phyloP scores from a whole-genome alignment of 2,888 invertebrate genomes.

The Holacanthella duospinosa region DNA sequence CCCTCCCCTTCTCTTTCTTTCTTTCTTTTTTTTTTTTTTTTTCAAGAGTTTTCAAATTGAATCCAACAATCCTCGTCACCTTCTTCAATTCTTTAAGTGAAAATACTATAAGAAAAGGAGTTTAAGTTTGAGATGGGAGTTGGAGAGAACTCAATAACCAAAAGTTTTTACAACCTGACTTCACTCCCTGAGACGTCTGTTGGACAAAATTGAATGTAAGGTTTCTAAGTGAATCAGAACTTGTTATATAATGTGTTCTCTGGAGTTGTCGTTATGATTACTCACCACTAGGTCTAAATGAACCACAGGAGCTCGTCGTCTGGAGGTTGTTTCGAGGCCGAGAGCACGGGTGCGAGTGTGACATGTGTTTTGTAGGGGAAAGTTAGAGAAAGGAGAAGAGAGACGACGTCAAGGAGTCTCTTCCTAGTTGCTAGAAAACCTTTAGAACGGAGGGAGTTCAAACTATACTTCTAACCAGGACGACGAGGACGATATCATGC shows the following conservation, averaged over 20 bases:
- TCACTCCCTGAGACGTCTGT: too few relatives aligned
- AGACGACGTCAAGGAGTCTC: slow-evolving; percentile 24
- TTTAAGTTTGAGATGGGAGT: not conserved
- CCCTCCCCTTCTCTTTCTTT: too few relatives aligned
- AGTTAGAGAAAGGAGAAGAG: slow-evolving; percentile 10
- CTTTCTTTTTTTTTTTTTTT: not conserved
- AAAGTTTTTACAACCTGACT: too few relatives aligned
- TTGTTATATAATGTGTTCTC: too few relatives aligned
- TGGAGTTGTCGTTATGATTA: too few relatives aligned
- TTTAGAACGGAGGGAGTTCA: not conserved
- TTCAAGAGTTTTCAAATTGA: not conserved
- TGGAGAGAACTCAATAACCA: not conserved
- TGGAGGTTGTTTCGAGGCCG: not conserved
- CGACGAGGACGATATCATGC: slow-evolving; percentile 23
- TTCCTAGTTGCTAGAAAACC: not conserved
- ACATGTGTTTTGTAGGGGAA: slow-evolving; percentile 8
- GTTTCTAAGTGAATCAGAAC: too few relatives aligned
- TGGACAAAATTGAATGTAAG: too few relatives aligned
- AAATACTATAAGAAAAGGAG: not conserved
- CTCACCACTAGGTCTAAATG: too few relatives aligned
- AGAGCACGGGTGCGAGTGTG: slow-evolving; percentile 5
- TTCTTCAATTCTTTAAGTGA: not conserved
- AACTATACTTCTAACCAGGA: not conserved
- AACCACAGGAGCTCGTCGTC: not conserved
- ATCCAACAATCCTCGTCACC: not conserved